Base-by-base conservation (phyloP, 2,888 invertebrate species). In the Trichacis sp. region DNA sequence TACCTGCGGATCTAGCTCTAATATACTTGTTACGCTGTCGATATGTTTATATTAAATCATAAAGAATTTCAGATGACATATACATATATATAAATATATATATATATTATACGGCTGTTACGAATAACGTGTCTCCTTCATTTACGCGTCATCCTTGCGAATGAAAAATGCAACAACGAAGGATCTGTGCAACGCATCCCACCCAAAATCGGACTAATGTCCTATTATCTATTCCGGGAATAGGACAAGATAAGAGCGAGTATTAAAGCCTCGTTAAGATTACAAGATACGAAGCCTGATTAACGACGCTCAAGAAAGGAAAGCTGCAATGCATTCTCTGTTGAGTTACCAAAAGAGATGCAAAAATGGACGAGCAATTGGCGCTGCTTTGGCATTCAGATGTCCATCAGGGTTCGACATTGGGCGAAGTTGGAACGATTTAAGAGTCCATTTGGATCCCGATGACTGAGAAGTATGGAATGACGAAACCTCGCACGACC, bases 11-110 rank as follows among this genome's bases (percentile, higher is more conserved):
- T 74, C 72, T 74, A 74, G 74, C 76, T 76, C 73, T 75, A 77
- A 75, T 75, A 77, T 74, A 79, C 77, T 81, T 81, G 81, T 82
- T 81, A 80, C 75, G 78, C 81, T 82, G 78, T 82, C 81, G 61
- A 78, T 81, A 82, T 80, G 80, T 82, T 81, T 80, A 80, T 78
- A 78, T 78, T 71, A 73, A 75, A 78, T 73, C 73, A 56, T 76
- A 73, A 77, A 73, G 73, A 74, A 76, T 73, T 76, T 72, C 79
- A 74, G 76, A 71, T 77, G 53, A 60, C 63, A 61, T 53, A 70
- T 63, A 64, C 63, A 66, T 65, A 64, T 52, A 55, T 55, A 59
- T 64, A 24, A 24, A 24, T 24, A 24, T 24, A 24, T 58, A 60
- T 60, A 65, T 57, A 61, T 56, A 65, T 48, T 80, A 78, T 81